Conservation (phyloP, 2,888 invertebrate species). For the Drosophila stalkeri region DNA sequence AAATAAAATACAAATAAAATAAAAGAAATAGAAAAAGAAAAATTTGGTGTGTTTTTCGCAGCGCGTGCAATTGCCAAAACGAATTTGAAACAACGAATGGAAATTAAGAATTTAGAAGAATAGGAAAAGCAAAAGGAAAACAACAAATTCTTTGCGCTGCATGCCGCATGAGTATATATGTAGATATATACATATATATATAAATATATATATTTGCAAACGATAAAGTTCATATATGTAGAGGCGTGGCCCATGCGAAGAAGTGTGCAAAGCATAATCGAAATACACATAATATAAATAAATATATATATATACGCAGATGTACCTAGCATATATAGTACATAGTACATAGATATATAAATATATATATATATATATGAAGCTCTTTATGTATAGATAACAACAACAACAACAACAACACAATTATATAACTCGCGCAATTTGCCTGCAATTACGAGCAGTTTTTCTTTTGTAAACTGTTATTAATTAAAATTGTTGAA, state of each 20-base stretch:
- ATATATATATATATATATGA: constrained; percentile 5
- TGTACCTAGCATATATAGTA: constrained; percentile 13
- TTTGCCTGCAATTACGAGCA: constrained; percentile 41
- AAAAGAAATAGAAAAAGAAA: constrained; percentile 28
- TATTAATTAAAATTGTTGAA: constrained; percentile 17
- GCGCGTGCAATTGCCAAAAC: constrained; percentile 74
- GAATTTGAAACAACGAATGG: constrained; percentile 62
- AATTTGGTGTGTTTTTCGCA: constrained; percentile 39
- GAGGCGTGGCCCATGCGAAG: constrained; percentile 64
- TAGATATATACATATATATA: constrained; percentile 38
- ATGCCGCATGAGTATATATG: constrained; percentile 53
- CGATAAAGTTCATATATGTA: constrained; percentile 16
- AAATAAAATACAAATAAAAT: not conserved
- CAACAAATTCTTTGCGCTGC: constrained; percentile 58
- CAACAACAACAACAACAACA: constrained; percentile 25
- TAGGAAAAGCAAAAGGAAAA: constrained; percentile 20
- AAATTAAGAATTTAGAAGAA: constrained; percentile 22
- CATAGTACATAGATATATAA: constrained; percentile 1
- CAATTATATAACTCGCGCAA: constrained; percentile 64
- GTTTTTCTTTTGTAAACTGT: constrained; percentile 17
- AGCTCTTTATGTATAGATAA: constrained; percentile 9
- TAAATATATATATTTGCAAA: constrained; percentile 17
- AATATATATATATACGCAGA: constrained; percentile 5
- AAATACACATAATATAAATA: constrained; percentile 20
- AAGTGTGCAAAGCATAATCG: constrained; percentile 38